Evolutionary conservation across 2,888 invertebrate species (phyloP).

Genomic region (Eugnorisma glareosa): DNA sequence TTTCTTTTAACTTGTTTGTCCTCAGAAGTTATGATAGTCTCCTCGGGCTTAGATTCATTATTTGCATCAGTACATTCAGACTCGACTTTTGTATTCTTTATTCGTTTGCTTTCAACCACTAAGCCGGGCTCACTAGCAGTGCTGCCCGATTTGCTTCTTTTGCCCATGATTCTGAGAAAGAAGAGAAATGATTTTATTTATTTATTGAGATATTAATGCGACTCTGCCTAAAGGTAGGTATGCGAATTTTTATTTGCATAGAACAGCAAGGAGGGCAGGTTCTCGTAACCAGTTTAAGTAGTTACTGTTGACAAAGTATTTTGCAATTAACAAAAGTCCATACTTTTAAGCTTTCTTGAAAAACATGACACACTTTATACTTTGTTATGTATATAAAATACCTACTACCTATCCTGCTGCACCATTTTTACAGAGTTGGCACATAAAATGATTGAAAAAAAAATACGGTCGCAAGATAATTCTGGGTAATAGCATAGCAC

Average conservation of each 20-base stretch:
- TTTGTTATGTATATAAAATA: background rate
- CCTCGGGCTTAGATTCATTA: constrained; percentile 23
- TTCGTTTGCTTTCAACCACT: constrained; percentile 26
- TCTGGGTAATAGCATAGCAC: constrained; percentile 3
- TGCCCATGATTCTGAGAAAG: constrained; percentile 74
- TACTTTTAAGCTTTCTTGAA: background rate
- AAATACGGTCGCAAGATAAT: constrained; percentile 1
- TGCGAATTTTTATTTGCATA: constrained; percentile 1
- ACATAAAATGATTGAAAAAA: constrained; percentile 49
- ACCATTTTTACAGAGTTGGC: constrained; percentile 39
- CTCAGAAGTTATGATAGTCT: constrained; percentile 18
- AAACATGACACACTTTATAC: background rate
- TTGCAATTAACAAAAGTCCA: background rate
- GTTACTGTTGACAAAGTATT: background rate
- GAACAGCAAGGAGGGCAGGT: background rate
- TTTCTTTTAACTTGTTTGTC: constrained; percentile 40
- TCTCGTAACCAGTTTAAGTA: background rate
- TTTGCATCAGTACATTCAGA: constrained; percentile 15
- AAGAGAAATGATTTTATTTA: constrained; percentile 3
- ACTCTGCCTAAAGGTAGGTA: background rate
- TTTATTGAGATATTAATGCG: background rate
- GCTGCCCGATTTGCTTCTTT: constrained; percentile 61
- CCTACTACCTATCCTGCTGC: constrained; percentile 12
- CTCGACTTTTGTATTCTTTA: constrained; percentile 48
- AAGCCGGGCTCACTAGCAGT: constrained; percentile 15